A percentile compares a stretch with the other conserved stretches of the same genome.
phyloP scores from a whole-genome alignment of 2,888 invertebrate genomes.

The Siphlonurus alternatus region DNA sequence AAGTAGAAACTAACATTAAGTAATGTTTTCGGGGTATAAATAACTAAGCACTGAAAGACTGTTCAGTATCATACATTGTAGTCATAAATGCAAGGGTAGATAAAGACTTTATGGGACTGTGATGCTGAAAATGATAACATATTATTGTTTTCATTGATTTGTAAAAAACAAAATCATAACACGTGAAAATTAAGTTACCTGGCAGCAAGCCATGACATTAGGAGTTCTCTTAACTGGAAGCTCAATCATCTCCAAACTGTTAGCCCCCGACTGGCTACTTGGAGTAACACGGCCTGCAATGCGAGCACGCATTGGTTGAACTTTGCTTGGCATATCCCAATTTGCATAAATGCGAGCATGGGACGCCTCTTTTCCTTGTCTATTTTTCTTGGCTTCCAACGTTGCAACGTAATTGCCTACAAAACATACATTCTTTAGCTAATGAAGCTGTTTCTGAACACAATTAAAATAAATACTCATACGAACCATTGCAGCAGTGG shows the following conservation, averaged over 20 bases:
- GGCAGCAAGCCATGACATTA: conserved; percentile 43
- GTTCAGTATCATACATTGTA: no score
- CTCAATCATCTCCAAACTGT: conserved; percentile 50
- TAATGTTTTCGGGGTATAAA: no score
- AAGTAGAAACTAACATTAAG: no score
- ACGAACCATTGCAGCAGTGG: conserved; percentile 44
- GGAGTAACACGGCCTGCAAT: conserved; percentile 61
- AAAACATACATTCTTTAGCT: conserved; percentile 14
- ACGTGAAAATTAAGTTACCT: conserved; percentile 26
- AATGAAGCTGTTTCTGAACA: not conserved
- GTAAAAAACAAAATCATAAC: conserved; percentile 15
- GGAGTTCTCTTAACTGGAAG: conserved; percentile 44
- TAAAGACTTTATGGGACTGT: no score
- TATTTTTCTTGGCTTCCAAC: conserved; percentile 38
- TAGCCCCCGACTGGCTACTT: conserved; percentile 38
- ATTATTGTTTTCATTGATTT: not conserved
- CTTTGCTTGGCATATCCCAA: conserved; percentile 38
- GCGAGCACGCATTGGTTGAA: conserved; percentile 38
- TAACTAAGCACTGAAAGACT: no score
- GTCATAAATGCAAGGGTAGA: no score
- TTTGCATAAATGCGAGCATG: conserved; percentile 58
- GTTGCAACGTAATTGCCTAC: conserved; percentile 47
- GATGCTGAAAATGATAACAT: conserved; percentile 15
- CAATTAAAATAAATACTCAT: conserved; percentile 12
- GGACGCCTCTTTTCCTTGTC: conserved; percentile 22